These are phyloP conservation scores for Caenorhabditis sulstoni DNA, from an alignment of 2,888 invertebrate genomes.

Conservation along the genomic window DNA sequence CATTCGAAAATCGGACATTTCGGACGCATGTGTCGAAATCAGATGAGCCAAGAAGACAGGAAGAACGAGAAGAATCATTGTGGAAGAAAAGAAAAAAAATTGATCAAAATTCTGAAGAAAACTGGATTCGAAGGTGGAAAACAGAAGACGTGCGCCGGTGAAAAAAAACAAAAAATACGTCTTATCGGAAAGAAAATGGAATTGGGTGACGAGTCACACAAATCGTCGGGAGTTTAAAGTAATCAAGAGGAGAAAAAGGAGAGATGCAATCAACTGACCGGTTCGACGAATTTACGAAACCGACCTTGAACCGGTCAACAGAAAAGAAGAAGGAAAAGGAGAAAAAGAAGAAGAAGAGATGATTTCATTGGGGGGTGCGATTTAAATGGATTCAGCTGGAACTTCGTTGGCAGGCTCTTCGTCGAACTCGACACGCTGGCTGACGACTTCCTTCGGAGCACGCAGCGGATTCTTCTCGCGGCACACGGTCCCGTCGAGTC, in stretches of 20 bases:
- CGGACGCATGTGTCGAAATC: constrained; percentile 8
- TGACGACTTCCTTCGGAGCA: constrained; percentile 23
- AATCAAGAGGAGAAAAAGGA: constrained; percentile 1
- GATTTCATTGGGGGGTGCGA: not conserved
- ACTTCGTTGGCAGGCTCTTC: not conserved
- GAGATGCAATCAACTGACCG: constrained; percentile 42
- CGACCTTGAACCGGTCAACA: constrained; percentile 42
- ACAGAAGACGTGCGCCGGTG: not conserved
- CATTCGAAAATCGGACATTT: constrained; percentile 34
- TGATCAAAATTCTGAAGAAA: constrained; percentile 3
- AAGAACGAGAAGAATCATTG: not conserved
- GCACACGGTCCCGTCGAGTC: constrained; percentile 60
- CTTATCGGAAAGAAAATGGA: constrained; percentile 16
- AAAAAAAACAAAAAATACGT: constrained; percentile 3
- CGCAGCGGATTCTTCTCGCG: constrained; percentile 46
- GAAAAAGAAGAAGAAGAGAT: not conserved
- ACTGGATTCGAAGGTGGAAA: constrained; percentile 1
- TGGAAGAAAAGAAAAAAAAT: not conserved
- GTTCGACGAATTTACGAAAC: constrained; percentile 49
- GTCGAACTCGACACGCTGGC: not conserved
- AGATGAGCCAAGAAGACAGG: not conserved
- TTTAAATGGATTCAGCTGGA: not conserved
- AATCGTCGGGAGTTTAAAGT: constrained; percentile 38
- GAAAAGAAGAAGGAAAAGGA: not conserved
- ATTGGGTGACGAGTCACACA: constrained; percentile 28